Conservation (phyloP, 2,888 invertebrate species). For the Alloscopus bannaensis region DNA sequence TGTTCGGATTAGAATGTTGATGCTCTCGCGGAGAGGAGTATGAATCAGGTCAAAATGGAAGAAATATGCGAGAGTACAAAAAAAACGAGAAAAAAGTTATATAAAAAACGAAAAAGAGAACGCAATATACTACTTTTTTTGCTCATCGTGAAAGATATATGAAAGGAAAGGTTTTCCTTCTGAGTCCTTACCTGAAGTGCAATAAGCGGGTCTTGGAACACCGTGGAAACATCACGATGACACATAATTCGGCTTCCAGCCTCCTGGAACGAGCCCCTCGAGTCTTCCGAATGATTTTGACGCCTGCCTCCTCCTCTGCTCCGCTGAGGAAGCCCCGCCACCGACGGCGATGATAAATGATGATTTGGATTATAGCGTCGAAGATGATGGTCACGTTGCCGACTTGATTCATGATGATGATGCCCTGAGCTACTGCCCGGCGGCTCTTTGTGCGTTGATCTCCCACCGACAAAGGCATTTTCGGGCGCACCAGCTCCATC, state of each 20-base stretch:
- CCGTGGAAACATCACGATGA: constrained; percentile 61
- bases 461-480: no score
- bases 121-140: no score
- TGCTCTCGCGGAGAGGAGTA: background rate
- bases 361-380: constrained; percentile 56
- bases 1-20: no score
- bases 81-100: background rate
- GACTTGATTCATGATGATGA: constrained; percentile 36
- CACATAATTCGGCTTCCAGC: constrained; percentile 40
- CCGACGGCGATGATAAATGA: constrained; percentile 53
- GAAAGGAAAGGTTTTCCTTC: background rate
- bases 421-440: no score
- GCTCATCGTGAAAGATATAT: no score
- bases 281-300: constrained; percentile 40
- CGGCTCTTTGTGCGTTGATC: no score
- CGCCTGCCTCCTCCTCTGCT: no score
- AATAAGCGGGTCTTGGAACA: constrained; percentile 67
- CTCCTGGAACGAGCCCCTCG: constrained; percentile 15
- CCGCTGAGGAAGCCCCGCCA: no score
- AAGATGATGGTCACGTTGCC: constrained; percentile 51
- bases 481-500: no score
- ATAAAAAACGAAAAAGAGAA: background rate
- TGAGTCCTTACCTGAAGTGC: constrained; percentile 67
- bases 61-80: no score
- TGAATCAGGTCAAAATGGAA: no score